Evolutionary conservation across 2,888 invertebrate genomes (phyloP).

Genomic region (Microchrysa polita): DNA sequence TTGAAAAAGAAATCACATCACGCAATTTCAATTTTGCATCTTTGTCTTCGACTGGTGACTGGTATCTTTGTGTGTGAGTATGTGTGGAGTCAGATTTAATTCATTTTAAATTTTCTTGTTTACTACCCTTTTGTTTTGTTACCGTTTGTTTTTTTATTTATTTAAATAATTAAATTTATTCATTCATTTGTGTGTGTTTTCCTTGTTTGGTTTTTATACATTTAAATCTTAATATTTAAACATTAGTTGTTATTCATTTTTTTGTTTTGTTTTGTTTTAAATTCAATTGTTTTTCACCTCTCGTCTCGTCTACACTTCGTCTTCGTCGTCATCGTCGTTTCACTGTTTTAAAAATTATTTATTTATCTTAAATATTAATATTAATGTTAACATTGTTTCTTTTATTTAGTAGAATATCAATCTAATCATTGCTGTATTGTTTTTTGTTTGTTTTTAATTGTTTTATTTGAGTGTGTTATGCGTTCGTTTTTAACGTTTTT

Average conservation of each 20-base stretch:
- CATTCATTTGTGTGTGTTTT: constrained; percentile 18
- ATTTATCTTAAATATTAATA: constrained; percentile 51
- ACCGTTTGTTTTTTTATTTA: constrained; percentile 5
- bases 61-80: constrained; percentile 15
- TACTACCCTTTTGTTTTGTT: constrained; percentile 13
- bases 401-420: constrained; percentile 51
- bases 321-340: too few species aligned
- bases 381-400: constrained; percentile 52
- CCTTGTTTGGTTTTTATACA: constrained; percentile 27
- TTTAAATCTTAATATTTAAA: constrained; percentile 39
- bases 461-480: constrained; percentile 43
- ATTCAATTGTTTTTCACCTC: constrained; percentile 46
- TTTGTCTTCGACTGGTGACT: constrained; percentile 3
- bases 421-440: constrained; percentile 48
- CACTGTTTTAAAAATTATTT: constrained; percentile 53
- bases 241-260: constrained; percentile 42
- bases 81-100: constrained; percentile 6
- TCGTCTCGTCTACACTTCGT: too few species aligned
- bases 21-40: not conserved
- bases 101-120: constrained; percentile 24
- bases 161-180: constrained; percentile 23
- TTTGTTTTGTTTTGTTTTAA: constrained; percentile 49
- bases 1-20: not conserved
- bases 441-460: constrained; percentile 45
- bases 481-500: constrained; percentile 37